These are phyloP conservation scores for Temnothorax ravouxi DNA, from an alignment of 2,888 invertebrate genomes.

Conservation along the genomic window DNA sequence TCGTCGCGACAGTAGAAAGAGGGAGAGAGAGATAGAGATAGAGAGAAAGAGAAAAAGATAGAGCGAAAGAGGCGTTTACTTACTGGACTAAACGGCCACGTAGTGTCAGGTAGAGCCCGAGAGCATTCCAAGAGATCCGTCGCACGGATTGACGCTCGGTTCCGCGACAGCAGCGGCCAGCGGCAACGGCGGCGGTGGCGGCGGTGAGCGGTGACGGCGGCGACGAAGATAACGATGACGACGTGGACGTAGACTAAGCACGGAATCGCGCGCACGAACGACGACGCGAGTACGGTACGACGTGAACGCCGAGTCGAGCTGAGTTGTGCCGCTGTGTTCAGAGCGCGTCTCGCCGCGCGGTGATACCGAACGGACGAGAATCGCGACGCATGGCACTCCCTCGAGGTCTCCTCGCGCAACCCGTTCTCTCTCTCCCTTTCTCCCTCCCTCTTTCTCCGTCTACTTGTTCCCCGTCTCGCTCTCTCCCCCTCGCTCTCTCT, in stretches of 20 bases:
- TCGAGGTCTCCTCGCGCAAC: slow-evolving; percentile 59
- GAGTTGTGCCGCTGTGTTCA: neutral
- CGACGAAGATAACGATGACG: slow-evolving; percentile 16
- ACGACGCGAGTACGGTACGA: neutral
- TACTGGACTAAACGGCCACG: slow-evolving; percentile 76
- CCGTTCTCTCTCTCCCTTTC: slow-evolving; percentile 70
- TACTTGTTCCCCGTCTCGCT: slow-evolving; percentile 22
- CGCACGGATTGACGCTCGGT: slow-evolving; percentile 55
- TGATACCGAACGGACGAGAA: slow-evolving; percentile 68
- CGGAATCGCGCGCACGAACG: neutral
- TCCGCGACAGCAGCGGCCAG: slow-evolving; percentile 30
- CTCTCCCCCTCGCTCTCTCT: too few species aligned
- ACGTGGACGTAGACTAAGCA: slow-evolving; percentile 34
- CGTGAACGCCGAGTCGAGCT: neutral
- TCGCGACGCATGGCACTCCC: slow-evolving; percentile 82
- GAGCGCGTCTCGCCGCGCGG: slow-evolving; percentile 53
- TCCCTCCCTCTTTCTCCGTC: neutral
- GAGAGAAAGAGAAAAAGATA: slow-evolving; percentile 53
- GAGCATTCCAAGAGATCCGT: slow-evolving; percentile 64
- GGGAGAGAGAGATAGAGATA: slow-evolving; percentile 62
- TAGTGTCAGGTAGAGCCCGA: slow-evolving; percentile 65
- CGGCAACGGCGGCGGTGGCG: neutral
- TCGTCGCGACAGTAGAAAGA: slow-evolving; percentile 72
- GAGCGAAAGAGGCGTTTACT: slow-evolving; percentile 74
- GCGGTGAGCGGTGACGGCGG: neutral